phyloP scores from a whole-genome alignment of 1,140 invertebrate genomes.

The Musca domestica region DNA sequence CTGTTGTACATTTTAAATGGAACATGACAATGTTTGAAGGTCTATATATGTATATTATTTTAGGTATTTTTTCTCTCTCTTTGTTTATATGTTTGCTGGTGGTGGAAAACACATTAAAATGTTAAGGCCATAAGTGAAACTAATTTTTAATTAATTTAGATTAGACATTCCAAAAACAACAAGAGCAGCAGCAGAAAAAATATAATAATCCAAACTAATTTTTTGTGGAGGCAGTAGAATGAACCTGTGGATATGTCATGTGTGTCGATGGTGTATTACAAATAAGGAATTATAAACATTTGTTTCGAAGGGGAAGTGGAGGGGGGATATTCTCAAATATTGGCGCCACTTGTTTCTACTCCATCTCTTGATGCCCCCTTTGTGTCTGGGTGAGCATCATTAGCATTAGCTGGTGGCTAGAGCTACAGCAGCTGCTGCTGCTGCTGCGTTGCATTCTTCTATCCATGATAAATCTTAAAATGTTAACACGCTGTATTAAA shows the following conservation, averaged over 20 bases:
- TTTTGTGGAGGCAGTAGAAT: not conserved
- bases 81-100: not conserved
- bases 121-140: conserved; percentile 44
- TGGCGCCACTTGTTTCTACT: not conserved
- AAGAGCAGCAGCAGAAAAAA: not conserved
- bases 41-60: no score
- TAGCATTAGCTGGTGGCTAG: not conserved
- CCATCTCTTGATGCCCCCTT: not conserved
- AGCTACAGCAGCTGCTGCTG: not conserved
- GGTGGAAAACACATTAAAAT: not conserved
- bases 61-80: not conserved
- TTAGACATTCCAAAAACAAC: not conserved
- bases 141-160: conserved; percentile 38
- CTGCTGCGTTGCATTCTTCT: not conserved
- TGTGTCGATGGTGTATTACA: not conserved
- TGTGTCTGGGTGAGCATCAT: not conserved
- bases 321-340: not conserved
- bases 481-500: not conserved
- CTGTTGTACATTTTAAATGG: not conserved
- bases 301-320: no score
- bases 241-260: not conserved
- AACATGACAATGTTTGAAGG: conserved; percentile 13
- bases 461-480: conserved; percentile 15
- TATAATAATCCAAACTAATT: not conserved
- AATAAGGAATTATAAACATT: conserved; percentile 12